phyloP scores from a whole-genome alignment of 2,888 invertebrate genomes.

The Hetaerina titia region DNA sequence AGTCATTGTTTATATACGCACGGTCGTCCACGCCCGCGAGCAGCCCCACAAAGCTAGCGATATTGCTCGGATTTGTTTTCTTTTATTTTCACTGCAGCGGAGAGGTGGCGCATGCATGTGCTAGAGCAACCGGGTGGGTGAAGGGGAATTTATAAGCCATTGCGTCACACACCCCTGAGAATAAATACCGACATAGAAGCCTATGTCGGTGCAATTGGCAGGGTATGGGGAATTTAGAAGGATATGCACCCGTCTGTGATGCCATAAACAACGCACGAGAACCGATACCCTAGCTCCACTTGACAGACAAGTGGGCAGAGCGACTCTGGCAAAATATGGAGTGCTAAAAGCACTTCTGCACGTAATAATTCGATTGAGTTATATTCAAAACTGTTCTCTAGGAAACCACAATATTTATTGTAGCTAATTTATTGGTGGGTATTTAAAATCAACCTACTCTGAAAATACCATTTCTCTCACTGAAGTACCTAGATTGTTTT shows the following conservation, averaged over 20 bases:
- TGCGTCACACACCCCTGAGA: slow-evolving; percentile 54
- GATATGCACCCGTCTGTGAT: neutral
- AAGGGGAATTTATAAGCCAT: slow-evolving; percentile 55
- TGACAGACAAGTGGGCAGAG: neutral
- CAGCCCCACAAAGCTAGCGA: neutral
- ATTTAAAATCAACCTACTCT: too few relatives aligned
- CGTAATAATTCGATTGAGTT: too few relatives aligned
- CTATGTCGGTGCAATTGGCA: neutral
- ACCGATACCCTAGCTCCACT: neutral
- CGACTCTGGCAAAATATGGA: neutral
- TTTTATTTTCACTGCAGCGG: slow-evolving; percentile 35
- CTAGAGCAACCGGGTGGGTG: neutral
- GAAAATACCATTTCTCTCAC: too few relatives aligned
- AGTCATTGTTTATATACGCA: slow-evolving; percentile 50
- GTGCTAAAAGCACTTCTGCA: neutral
- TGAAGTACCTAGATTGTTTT: too few relatives aligned
- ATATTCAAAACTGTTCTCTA: too few relatives aligned
- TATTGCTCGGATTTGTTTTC: neutral
- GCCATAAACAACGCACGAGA: neutral
- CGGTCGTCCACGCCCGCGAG: slow-evolving; percentile 36
- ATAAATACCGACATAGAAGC: slow-evolving; percentile 40
- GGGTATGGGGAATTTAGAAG: neutral
- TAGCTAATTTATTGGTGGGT: too few relatives aligned
- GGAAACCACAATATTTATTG: too few relatives aligned
- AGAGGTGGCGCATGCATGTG: neutral